Base-by-base conservation (phyloP, 2,888 invertebrate species). In the Orthonychiurus folsomi region DNA sequence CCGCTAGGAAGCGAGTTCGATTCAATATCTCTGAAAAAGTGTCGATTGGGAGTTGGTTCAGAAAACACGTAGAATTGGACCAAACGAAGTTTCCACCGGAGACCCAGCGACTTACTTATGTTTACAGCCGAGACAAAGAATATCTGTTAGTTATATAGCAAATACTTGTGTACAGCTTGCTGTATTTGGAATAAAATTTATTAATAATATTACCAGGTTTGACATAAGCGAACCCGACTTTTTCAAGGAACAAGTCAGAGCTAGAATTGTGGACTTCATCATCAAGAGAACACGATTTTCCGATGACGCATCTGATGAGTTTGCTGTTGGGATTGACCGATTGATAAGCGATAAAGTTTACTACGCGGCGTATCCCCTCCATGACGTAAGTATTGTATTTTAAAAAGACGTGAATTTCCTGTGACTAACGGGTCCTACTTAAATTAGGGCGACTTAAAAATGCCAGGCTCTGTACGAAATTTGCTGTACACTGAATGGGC, bases 221-320 rank as follows among this genome's bases (percentile, higher is more conserved):
- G 70, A 69, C 52, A 20, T 89, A 50, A 79, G 84, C 59, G 83
- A 86, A 47, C 85, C 87, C 12, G 85, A 86, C 71, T 93, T 94
- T 78, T 94, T 95, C 79, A 88, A 87, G 50, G 85, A 90, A 2
- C 85, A 90, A 1, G 86, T 89, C 53, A 85, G 90, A 64, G 89
- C 91, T 15, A 83, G 92, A 66, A 90, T 95, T 67, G 89, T 94
- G 0, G 91, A 94, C 77, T 94, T 93, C 76, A 92, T 95, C 72
- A 79, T 95, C 73, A 89, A 93, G 76, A 81, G 94, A 65, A 91
- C 91, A 78, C 83, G 86, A 74, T 94, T 91, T 78, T 84, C 85
- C 0, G 81, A 83, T 21, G 79, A 81, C 57, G 74, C 76, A 1
- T 74, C 76, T 1, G 76, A 79, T 23, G 85, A 88, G 74, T 88